Conservation (phyloP, 2,113 vertebrate species). For the Catharus minimus region DNA sequence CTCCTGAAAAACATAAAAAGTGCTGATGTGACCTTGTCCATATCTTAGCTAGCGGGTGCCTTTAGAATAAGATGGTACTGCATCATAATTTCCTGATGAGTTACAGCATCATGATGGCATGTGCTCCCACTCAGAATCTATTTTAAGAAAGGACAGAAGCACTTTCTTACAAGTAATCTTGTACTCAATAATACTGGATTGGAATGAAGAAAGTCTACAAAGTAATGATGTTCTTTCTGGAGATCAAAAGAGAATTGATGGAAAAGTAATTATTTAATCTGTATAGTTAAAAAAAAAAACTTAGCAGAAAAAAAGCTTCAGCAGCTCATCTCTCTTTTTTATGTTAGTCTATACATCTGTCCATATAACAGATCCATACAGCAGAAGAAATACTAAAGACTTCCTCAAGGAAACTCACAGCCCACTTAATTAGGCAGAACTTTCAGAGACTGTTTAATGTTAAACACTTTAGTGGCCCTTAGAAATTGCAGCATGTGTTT, state of each 20-base stretch:
- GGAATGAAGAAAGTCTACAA: conserved; percentile 32
- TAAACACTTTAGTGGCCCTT: not conserved
- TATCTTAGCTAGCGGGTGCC: not conserved
- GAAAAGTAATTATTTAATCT: conserved; percentile 29
- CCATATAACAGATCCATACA: not conserved
- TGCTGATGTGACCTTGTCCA: conserved; percentile 25
- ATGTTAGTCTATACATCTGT: not conserved
- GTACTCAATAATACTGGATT: conserved; percentile 44
- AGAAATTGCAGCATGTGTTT: not conserved
- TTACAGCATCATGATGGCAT: conserved; percentile 54
- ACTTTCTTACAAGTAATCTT: conserved; percentile 56
- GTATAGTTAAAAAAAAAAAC: not conserved
- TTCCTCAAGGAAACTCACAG: not conserved
- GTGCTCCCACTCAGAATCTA: conserved; percentile 54
- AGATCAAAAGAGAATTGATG: conserved; percentile 13
- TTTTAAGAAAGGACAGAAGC: conserved; percentile 70
- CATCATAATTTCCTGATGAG: conserved; percentile 45
- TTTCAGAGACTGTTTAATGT: not conserved
- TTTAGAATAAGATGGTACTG: conserved; percentile 20
- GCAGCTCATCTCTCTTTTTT: not conserved
- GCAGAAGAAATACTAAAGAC: not conserved
- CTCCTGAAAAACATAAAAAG: not conserved
- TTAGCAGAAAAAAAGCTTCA: not conserved
- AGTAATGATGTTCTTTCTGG: conserved; percentile 30
- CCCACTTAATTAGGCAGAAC: not conserved